Conservation (phyloP, 2,888 invertebrate species). For the Volucella bombylans region DNA sequence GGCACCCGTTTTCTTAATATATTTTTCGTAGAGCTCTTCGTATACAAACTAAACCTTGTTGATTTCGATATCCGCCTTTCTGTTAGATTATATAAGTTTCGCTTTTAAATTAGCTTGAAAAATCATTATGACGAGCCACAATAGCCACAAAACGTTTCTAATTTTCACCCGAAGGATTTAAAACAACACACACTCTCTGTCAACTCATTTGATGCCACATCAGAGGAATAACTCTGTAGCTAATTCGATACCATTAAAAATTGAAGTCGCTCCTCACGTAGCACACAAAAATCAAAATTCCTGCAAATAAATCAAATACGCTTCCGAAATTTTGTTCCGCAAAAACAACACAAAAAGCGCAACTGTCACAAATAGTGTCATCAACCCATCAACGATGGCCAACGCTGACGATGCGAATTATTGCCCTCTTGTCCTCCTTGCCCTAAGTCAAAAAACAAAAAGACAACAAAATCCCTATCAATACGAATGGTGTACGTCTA, state of each 20-base stretch:
- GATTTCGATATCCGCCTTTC: too few relatives aligned
- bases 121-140: too few relatives aligned
- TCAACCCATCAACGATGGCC: slow-evolving; percentile 42
- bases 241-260: background rate
- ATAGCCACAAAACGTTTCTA: too few relatives aligned
- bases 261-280: slow-evolving; percentile 33
- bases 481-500: background rate
- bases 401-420: slow-evolving; percentile 40
- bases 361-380: slow-evolving; percentile 40
- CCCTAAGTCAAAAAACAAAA: too few relatives aligned
- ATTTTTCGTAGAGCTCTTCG: too few relatives aligned
- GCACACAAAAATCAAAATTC: slow-evolving; percentile 26
- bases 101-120: too few relatives aligned
- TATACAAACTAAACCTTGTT: too few relatives aligned
- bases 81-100: too few relatives aligned
- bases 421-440: slow-evolving; percentile 18
- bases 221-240: slow-evolving; percentile 12
- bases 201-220: background rate
- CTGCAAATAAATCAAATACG: slow-evolving; percentile 33
- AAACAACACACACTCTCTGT: too few relatives aligned
- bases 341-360: slow-evolving; percentile 13
- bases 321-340: slow-evolving; percentile 8
- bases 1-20: too few relatives aligned
- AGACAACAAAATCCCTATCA: slow-evolving; percentile 17
- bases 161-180: too few relatives aligned